phyloP scores from a whole-genome alignment of 1,140 invertebrate genomes.

The Papilio polytes region DNA sequence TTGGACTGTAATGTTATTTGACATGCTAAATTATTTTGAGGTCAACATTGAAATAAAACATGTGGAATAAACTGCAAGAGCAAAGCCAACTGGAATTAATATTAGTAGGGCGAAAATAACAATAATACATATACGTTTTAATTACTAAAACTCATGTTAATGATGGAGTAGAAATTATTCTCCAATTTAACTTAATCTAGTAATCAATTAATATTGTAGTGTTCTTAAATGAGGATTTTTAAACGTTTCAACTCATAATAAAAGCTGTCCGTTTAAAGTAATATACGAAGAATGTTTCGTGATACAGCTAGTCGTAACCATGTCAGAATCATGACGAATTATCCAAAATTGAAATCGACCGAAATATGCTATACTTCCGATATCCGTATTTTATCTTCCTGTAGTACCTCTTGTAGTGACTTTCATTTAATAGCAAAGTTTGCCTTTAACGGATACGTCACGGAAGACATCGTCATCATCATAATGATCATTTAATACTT shows the following conservation, averaged over 20 bases:
- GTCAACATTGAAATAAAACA: background rate
- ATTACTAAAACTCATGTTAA: too few species aligned
- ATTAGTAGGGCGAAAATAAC: too few species aligned
- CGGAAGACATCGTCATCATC: too few species aligned
- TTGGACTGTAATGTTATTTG: background rate
- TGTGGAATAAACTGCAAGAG: background rate
- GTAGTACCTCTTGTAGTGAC: background rate
- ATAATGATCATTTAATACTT: too few species aligned
- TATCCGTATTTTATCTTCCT: conserved; percentile 48
- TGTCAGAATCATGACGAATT: conserved; percentile 53
- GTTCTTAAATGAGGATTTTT: background rate
- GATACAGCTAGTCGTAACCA: conserved; percentile 29
- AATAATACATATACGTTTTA: too few species aligned
- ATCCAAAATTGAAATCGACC: conserved; percentile 51
- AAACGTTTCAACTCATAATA: background rate
- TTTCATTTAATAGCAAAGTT: background rate
- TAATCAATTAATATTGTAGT: background rate
- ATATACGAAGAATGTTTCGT: background rate
- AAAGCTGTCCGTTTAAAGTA: background rate
- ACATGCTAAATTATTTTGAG: background rate
- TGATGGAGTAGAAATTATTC: too few species aligned
- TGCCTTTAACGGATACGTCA: too few species aligned
- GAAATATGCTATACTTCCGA: conserved; percentile 43
- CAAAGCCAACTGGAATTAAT: too few species aligned
- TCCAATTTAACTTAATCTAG: too few species aligned